phyloP scores from a whole-genome alignment of 2,113 vertebrate species.

The Phoxinus phoxinus region DNA sequence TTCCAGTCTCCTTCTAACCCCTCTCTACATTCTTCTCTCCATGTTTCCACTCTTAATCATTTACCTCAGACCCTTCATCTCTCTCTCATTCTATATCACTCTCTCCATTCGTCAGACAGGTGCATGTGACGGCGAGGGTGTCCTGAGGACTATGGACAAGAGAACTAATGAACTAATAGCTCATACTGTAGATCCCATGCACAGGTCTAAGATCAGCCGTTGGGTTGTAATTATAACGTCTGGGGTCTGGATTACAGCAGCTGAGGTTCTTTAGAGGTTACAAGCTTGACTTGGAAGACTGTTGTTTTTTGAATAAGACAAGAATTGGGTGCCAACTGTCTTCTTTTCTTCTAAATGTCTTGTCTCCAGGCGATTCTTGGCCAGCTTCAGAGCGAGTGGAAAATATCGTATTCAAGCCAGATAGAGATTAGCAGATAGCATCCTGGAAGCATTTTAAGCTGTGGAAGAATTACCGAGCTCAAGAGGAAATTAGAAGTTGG shows the following conservation, averaged over 20 bases:
- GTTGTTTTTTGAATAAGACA: slow-evolving; percentile 4
- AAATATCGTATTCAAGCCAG: slow-evolving; percentile 33
- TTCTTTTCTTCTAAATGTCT: slow-evolving; percentile 31
- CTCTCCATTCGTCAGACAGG: slow-evolving; percentile 26
- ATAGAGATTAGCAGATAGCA: slow-evolving; percentile 43
- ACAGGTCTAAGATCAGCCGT: slow-evolving; percentile 21
- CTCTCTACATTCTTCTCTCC: not conserved
- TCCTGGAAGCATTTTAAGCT: slow-evolving; percentile 37
- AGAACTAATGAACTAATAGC: not conserved
- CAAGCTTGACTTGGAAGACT: slow-evolving; percentile 4
- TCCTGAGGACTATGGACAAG: no score
- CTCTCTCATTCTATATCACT: slow-evolving; percentile 1
- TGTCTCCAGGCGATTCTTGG: slow-evolving; percentile 24
- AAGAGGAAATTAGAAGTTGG: slow-evolving; percentile 42
- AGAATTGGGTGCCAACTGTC: not conserved
- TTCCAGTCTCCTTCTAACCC: not conserved
- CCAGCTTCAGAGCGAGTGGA: not conserved
- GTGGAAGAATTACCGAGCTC: slow-evolving; percentile 35
- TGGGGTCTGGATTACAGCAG: slow-evolving; percentile 11
- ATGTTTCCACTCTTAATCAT: not conserved
- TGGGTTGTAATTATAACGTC: not conserved
- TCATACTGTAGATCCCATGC: not conserved
- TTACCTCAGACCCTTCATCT: not conserved
- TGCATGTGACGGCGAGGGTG: not conserved
- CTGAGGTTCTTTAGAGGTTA: slow-evolving; percentile 16